These are phyloP conservation scores for Microcebus tavaratra DNA, from an alignment of 2,113 vertebrate genomes.

Conservation along the genomic window DNA sequence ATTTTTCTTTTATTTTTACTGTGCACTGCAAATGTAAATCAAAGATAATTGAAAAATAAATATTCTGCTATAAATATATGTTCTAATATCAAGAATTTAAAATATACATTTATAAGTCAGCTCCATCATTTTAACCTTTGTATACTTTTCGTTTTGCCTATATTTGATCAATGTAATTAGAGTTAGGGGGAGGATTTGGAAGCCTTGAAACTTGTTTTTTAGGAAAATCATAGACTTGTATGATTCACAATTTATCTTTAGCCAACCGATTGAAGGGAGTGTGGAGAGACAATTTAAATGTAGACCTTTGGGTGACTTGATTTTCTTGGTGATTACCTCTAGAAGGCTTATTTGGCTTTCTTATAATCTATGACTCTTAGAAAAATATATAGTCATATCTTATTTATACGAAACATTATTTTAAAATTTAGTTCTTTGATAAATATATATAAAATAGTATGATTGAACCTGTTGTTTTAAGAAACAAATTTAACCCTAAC, in stretches of 20 bases:
- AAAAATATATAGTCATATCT: neutral
- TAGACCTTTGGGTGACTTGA: neutral
- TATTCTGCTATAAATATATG: neutral
- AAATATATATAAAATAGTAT: neutral
- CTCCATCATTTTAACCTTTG: neutral
- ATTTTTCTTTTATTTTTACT: neutral
- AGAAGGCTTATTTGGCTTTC: neutral
- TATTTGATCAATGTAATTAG: neutral
- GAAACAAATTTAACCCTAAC: neutral
- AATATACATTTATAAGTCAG: neutral
- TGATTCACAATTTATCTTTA: neutral
- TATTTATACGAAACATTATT: neutral
- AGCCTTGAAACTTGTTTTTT: neutral
- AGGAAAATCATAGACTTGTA: neutral
- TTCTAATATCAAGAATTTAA: neutral
- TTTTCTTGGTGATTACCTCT: neutral
- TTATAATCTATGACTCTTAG: neutral
- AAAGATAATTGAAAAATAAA: neutral
- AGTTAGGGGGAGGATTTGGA: neutral
- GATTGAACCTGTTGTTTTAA: neutral
- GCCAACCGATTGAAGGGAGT: neutral
- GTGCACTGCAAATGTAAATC: neutral
- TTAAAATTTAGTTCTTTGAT: neutral
- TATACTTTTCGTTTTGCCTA: neutral
- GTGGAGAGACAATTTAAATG: neutral